Conservation (phyloP, 2,113 vertebrate species). For the Hiodon alosoides region DNA sequence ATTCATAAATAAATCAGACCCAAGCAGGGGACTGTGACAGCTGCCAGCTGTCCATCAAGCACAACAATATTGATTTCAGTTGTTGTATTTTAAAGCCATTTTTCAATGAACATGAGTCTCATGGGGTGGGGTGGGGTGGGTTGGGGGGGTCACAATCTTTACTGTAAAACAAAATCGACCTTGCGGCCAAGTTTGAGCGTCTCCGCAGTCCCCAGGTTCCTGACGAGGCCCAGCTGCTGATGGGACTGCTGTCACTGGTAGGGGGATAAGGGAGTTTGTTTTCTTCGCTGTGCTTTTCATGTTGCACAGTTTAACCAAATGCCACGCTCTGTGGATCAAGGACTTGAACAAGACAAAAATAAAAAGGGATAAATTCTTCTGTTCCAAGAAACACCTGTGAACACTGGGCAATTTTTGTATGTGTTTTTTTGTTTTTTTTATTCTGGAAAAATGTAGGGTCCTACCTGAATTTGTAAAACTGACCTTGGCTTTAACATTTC, state of each 20-base stretch:
- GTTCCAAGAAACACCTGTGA: background rate
- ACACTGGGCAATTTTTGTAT: background rate
- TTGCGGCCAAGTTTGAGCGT: background rate
- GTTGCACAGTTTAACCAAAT: background rate
- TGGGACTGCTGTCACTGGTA: background rate
- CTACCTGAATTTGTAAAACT: background rate
- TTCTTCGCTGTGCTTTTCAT: background rate
- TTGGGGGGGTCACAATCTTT: background rate
- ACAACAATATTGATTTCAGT: background rate
- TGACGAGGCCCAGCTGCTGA: conserved; percentile 4
- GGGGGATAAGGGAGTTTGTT: too few species aligned
- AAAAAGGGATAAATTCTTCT: conserved; percentile 11
- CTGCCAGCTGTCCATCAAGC: background rate
- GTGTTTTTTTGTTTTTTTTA: background rate
- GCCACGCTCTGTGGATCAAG: background rate
- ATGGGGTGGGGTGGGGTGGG: too few species aligned
- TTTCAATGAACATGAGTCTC: background rate
- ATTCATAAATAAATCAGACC: background rate
- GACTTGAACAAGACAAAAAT: conserved; percentile 13
- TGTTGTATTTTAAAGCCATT: background rate
- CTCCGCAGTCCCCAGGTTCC: background rate
- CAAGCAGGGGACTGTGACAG: background rate
- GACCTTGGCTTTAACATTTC: too few species aligned
- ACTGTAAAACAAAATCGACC: background rate
- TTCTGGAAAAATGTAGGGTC: too few species aligned